Base-by-base conservation (phyloP, 2,888 invertebrate species). In the Octodonta nipae region DNA sequence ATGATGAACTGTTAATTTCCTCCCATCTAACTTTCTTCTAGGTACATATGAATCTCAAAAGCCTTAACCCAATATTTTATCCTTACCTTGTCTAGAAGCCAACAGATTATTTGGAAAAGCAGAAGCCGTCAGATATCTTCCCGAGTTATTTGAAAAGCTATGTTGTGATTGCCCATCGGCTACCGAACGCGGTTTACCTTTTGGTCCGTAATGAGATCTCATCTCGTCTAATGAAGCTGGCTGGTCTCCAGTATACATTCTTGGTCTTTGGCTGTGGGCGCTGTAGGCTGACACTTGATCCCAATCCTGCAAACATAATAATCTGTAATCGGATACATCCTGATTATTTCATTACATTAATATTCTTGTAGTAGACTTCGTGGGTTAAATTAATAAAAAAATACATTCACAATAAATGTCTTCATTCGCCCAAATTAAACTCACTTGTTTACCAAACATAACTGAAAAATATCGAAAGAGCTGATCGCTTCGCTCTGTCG, bases 271-370 rank as follows among this genome's bases (percentile, higher is more conserved):
- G 52, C 87, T 88, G 54, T 88, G 75, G 44, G 84, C 81, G 60
- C 89, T 89, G 60, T 89, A 89, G 31, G 84, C 85, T 25, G 89
- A 91, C 40, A 88, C 81, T 57, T 82, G 82, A 58, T 84, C 84
- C 83, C 83, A 84, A 58, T 84, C 84, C 66, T 71, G 40, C 11
- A 40, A 47, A 41, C 35, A n/a, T n/a, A n/a, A n/a, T n/a, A n/a
- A n/a, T n/a, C n/a, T n/a, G n/a, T n/a, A n/a, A n/a, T n/a, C n/a
- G n/a, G n/a, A n/a, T n/a, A n/a, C n/a, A n/a, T n/a, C n/a, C n/a
- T n/a, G n/a, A n/a, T n/a, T n/a, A n/a, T n/a, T n/a, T n/a, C n/a
- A n/a, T n/a, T n/a, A n/a, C n/a, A n/a, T n/a, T n/a, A n/a, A n/a
- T n/a, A n/a, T n/a, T n/a, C n/a, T n/a, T n/a, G n/a, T n/a, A n/a